Base-by-base conservation (phyloP, 37 sponge, comb jelly and placozoan genomes). In the Diacarnus erythraeanus region DNA sequence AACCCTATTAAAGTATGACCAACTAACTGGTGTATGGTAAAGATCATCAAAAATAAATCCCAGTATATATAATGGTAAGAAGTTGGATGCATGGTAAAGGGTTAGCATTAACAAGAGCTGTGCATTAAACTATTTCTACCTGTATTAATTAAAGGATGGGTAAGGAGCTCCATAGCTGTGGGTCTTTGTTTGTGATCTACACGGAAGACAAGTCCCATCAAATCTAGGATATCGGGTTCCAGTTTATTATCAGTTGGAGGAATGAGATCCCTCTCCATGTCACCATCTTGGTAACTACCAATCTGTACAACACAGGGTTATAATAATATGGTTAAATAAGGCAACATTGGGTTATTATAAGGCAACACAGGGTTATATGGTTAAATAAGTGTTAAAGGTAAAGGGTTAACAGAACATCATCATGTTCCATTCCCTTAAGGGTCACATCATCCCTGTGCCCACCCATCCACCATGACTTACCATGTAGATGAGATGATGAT, bases 221-320 rank as follows among this genome's bases (percentile, higher is more conserved):
- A 21, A 30, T 76, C 71, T 26, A 33, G 31, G 22, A 83, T 30
- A 20, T 30, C 57, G 0, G 41, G 65, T 1, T 81, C 74, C 20
- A 72, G 39, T 29, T 35, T 20, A n/a, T n/a, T n/a, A n/a, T n/a
- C n/a, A 1, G 68, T 21, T 51, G 33, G 2, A 9, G 51, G 84
- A 8, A 84, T 64, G 35, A 84, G 77, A 65, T 31, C 9, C 26
- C 56, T 15, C 57, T 76, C 60, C 18, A 84, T 58, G 25, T 84
- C 21, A 4, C n/a, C 68, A 31, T 84, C 77, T 6, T 30, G 66
- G 60, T 85, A 85, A 0, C 21, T n/a, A 6, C 85, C 85, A 9
- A 77, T 44, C 84, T 84, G 42, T 21, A 69, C 33, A 64, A 58
- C 21, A 3, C 6, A 41, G 23, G 3, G 37, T 29, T 6, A 72